Evolutionary conservation across 2,797 vertebrate species (phyloP).

Genomic region (Schizopygopsis malacanthus): DNA sequence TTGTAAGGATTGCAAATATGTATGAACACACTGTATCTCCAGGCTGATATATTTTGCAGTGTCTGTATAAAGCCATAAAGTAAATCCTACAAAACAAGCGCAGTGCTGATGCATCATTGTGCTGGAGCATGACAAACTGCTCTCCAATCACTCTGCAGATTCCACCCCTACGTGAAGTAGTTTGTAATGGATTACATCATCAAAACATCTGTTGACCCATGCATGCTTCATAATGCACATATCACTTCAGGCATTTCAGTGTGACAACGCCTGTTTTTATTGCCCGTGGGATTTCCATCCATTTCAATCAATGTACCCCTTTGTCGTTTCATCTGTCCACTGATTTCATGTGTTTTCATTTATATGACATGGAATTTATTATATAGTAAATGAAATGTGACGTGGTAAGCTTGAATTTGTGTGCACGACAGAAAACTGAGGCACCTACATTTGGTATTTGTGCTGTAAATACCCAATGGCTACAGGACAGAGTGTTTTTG

Average conservation of each 20-base stretch:
- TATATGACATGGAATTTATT: background rate
- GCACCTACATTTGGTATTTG: background rate
- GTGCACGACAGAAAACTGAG: background rate
- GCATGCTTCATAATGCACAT: conserved; percentile 53
- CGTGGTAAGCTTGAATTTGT: background rate
- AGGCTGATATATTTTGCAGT: conserved; percentile 9
- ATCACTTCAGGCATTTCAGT: conserved; percentile 50
- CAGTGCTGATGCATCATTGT: conserved; percentile 14
- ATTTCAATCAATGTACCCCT: conserved; percentile 45
- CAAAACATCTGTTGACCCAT: conserved; percentile 65
- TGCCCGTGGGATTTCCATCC: conserved; percentile 40
- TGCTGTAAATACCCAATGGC: conserved; percentile 11
- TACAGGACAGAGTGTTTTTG: conserved; percentile 3
- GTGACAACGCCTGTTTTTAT: conserved; percentile 63
- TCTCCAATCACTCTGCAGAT: conserved; percentile 30
- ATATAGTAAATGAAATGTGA: conserved; percentile 18
- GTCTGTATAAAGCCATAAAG: background rate
- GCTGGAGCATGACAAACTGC: conserved; percentile 46
- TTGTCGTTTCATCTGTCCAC: conserved; percentile 27
- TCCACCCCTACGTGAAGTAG: conserved; percentile 52
- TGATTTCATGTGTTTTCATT: conserved; percentile 16
- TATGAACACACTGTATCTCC: background rate
- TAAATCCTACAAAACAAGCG: conserved; percentile 13
- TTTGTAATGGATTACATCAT: conserved; percentile 59
- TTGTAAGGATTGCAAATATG: background rate